Evolutionary conservation across 2,888 invertebrate species (phyloP).

Genomic region (Clistopyga incitator): DNA sequence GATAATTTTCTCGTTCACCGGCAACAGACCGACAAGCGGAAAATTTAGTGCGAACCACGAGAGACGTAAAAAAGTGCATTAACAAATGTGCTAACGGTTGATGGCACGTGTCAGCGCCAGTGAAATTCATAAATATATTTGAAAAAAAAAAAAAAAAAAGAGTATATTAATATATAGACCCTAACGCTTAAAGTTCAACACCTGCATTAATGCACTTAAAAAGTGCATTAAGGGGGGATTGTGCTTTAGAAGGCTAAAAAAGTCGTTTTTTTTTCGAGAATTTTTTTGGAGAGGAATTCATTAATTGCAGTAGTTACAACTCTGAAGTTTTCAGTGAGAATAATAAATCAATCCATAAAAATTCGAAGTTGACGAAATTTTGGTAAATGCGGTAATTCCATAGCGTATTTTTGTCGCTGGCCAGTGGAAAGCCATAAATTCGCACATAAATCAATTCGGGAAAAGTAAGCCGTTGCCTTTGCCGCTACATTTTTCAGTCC

Average conservation of each 20-base stretch:
- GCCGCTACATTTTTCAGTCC: not conserved
- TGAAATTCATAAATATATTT: too few species aligned
- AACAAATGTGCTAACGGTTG: not conserved
- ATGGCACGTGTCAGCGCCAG: too few species aligned
- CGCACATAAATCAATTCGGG: not conserved
- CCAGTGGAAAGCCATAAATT: not conserved
- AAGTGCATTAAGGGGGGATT: too few species aligned
- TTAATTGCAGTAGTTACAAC: too few species aligned
- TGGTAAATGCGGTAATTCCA: not conserved
- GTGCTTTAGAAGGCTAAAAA: too few species aligned
- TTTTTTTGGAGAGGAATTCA: too few species aligned
- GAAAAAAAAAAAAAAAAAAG: too few species aligned
- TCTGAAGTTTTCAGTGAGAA: not conserved
- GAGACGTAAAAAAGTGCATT: not conserved
- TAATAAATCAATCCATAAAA: not conserved
- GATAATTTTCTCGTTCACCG: conserved; percentile 44
- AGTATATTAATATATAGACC: not conserved
- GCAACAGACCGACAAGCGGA: not conserved
- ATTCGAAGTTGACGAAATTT: not conserved
- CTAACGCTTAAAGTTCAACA: too few species aligned
- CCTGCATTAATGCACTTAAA: too few species aligned
- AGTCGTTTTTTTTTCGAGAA: too few species aligned
- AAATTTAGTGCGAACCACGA: not conserved
- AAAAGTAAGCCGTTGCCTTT: not conserved
- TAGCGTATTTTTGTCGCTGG: not conserved